Conservation (phyloP, 2,113 vertebrate species). For the Heteronetta atricapilla region DNA sequence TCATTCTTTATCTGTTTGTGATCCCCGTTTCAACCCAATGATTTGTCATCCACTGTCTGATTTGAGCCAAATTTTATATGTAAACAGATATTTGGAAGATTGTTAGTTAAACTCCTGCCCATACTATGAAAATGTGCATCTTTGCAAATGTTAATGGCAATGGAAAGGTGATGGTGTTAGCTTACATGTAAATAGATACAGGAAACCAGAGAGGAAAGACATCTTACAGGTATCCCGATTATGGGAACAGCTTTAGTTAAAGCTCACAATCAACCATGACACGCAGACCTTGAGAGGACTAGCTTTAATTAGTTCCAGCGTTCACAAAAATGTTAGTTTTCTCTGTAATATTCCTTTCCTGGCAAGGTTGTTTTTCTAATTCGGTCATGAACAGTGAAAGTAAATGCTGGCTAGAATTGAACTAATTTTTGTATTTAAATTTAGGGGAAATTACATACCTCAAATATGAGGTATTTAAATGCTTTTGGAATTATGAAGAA, state of each 20-base stretch:
- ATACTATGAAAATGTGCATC: slow-evolving; percentile 28
- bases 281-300: neutral
- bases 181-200: slow-evolving; percentile 55
- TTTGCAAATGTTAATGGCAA: neutral
- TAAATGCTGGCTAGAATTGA: neutral
- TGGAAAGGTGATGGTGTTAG: slow-evolving; percentile 44
- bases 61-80: neutral
- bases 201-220: slow-evolving; percentile 52
- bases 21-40: neutral
- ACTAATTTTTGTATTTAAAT: neutral
- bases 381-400: neutral
- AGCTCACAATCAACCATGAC: neutral
- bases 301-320: neutral
- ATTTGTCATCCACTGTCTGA: neutral
- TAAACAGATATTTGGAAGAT: neutral
- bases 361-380: neutral
- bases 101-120: neutral
- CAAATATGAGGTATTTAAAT: neutral
- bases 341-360: neutral
- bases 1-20: neutral
- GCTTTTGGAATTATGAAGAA: neutral
- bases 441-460: neutral
- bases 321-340: neutral
- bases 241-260: slow-evolving; percentile 46
- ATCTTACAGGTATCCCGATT: slow-evolving; percentile 2